Evolutionary conservation across 2,797 vertebrate species (phyloP).

Genomic region (Parambassis ranga): DNA sequence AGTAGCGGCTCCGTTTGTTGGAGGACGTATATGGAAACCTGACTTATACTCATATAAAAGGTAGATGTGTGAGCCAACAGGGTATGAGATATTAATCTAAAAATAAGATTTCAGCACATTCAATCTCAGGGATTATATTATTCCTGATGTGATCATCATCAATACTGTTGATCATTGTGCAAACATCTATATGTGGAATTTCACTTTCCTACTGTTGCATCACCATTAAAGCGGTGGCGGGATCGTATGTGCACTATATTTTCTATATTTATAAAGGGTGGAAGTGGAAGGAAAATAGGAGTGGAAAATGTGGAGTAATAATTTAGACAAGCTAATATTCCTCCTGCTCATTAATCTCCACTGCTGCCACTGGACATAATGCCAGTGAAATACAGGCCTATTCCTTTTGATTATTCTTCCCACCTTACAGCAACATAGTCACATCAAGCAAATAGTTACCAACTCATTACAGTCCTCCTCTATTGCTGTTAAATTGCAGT

Average conservation of each 20-base stretch:
- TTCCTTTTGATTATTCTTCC: constrained; percentile 57
- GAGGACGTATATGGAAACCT: too few relatives aligned
- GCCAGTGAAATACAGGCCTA: constrained; percentile 41
- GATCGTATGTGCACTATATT: too few relatives aligned
- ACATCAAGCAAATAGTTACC: constrained; percentile 61
- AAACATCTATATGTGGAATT: not conserved
- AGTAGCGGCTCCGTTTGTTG: too few relatives aligned
- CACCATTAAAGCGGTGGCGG: too few relatives aligned
- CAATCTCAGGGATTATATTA: too few relatives aligned
- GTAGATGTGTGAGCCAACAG: too few relatives aligned
- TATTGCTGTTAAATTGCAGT: constrained; percentile 69
- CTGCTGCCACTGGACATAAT: constrained; percentile 53
- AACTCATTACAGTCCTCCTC: constrained; percentile 60
- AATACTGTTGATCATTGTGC: too few relatives aligned
- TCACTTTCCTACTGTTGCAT: not conserved
- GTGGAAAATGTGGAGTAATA: not conserved
- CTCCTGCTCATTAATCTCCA: constrained; percentile 58
- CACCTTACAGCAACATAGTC: constrained; percentile 56
- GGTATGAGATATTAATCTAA: too few relatives aligned
- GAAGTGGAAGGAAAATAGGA: not conserved
- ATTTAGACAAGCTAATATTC: constrained; percentile 50
- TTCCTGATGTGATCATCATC: too few relatives aligned
- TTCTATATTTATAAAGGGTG: too few relatives aligned
- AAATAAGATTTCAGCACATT: too few relatives aligned
- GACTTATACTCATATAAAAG: too few relatives aligned